Percentiles rank a stretch among this genome's conserved stretches.
phyloP scores from a whole-genome alignment of 1,140 invertebrate genomes.

The Aphaenogaster floridana region DNA sequence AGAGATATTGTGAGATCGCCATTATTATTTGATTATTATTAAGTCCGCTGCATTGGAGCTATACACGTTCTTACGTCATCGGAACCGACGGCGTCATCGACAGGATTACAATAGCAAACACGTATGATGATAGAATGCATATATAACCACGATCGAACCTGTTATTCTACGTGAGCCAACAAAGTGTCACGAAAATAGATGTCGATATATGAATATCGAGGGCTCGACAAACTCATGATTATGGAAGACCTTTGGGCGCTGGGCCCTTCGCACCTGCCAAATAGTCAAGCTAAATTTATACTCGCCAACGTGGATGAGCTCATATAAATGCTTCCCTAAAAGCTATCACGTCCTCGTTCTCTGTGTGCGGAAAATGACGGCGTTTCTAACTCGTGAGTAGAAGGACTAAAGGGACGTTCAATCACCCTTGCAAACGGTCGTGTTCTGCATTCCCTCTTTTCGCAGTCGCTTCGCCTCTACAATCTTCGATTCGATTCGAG shows the following conservation, averaged over 20 bases:
- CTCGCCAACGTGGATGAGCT: background rate
- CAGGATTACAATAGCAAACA: constrained; percentile 39
- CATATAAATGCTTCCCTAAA: constrained; percentile 32
- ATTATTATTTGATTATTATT: constrained; percentile 45
- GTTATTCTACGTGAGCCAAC: constrained; percentile 53
- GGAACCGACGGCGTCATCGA: constrained; percentile 26
- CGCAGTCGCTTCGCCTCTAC: background rate
- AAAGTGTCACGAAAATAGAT: constrained; percentile 63
- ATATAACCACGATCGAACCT: constrained; percentile 37
- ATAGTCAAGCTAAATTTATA: constrained; percentile 56
- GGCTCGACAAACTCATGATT: constrained; percentile 58
- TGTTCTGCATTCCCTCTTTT: background rate
- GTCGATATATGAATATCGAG: constrained; percentile 58
- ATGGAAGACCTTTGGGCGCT: constrained; percentile 33
- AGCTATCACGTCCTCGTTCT: background rate
- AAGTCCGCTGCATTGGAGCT: background rate
- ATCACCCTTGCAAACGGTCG: constrained; percentile 16
- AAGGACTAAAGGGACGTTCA: constrained; percentile 19
- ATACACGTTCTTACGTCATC: constrained; percentile 21
- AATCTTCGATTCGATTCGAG: background rate
- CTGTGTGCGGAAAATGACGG: background rate
- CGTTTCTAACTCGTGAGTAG: background rate
- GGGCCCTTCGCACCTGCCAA: constrained; percentile 3
- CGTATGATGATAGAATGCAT: constrained; percentile 24
- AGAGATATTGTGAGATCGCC: background rate